Conservation (phyloP, 2,797 vertebrate species). For the Phrynocephalus guinanensis region DNA sequence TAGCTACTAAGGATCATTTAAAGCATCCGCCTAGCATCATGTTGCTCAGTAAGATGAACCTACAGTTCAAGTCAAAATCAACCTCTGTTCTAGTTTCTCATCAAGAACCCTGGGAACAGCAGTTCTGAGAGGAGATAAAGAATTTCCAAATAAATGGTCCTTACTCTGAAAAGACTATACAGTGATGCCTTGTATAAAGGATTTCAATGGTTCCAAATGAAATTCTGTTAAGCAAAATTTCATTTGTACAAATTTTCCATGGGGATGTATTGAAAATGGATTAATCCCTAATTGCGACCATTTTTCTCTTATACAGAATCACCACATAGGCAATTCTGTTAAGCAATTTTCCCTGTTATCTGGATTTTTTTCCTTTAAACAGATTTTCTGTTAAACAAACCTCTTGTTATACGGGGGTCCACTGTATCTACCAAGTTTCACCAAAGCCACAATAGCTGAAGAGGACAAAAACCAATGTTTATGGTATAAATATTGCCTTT, state of each 20-base stretch:
- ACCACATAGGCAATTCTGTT: too few species aligned
- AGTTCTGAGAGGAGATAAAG: background rate
- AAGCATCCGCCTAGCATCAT: background rate
- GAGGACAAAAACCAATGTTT: conserved; percentile 21
- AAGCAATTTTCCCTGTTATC: too few species aligned
- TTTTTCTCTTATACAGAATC: too few species aligned
- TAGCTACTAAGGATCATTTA: background rate
- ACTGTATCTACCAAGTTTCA: background rate
- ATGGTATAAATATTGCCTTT: background rate
- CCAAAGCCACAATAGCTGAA: conserved; percentile 1
- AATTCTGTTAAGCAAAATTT: too few species aligned
- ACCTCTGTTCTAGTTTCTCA: background rate
- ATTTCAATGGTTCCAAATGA: too few species aligned
- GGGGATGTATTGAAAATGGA: too few species aligned
- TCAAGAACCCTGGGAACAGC: background rate
- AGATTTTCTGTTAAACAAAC: too few species aligned
- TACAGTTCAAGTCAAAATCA: background rate
- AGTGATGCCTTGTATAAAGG: too few species aligned
- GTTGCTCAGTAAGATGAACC: background rate
- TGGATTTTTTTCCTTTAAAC: too few species aligned
- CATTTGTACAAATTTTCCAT: too few species aligned
- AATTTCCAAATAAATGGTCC: background rate
- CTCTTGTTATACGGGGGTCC: too few species aligned
- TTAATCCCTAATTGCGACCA: too few species aligned
- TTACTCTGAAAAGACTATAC: background rate